Base-by-base conservation (phyloP, 1,140 invertebrate genomes). In the Elysia chlorotica region DNA sequence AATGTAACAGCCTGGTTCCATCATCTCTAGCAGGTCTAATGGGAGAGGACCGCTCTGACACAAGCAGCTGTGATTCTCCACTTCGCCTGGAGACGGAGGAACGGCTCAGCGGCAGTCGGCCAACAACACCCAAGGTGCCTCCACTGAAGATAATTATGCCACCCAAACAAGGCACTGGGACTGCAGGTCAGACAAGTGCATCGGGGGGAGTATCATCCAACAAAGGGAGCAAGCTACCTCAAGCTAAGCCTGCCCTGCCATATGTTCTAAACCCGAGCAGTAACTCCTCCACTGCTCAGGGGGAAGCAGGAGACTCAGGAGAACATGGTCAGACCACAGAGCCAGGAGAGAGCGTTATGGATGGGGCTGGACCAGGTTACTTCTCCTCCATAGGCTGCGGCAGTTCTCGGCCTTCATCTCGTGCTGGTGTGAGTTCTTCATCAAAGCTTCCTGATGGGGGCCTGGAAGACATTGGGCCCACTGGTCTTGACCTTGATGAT, bases 111-210 rank as follows among this genome's bases (percentile, higher is more conserved):
- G 56, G 69, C 19, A 83, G 79, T 72, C 71, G 82, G 67, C 80
- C 84, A n/a, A 80, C 79, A 21, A 82, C 82, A 19, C 82, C 82
- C 30, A 85, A 85, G 75, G 84, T 85, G 67, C 84, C 84, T 28
- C 84, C 84, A 19, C 71, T 85, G 31, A 84, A 82, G 79, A 85
- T 85, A 31, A 85, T 85, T 70, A 80, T 85, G 59, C 82, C 82
- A 28, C 75, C 80, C 30, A 84, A 85, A 73, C 77, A 74, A 30
- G 68, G 78, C 14, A 65, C 75, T 4, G 63, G 74, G 10, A 63
- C 70, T 36, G 66, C 71, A 21, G 68, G 74, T 65, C 78, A 80
- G 36, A 74, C 75, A 28, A 70, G 78, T 61, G n/a, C n/a, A n/a
- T n/a, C n/a, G n/a, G n/a, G n/a, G n/a, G n/a, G n/a, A n/a, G n/a